Percentiles rank a stretch among this genome's conserved stretches.
Evolutionary conservation across 2,888 invertebrate species (phyloP).

Genomic region (Andrena flavipes): DNA sequence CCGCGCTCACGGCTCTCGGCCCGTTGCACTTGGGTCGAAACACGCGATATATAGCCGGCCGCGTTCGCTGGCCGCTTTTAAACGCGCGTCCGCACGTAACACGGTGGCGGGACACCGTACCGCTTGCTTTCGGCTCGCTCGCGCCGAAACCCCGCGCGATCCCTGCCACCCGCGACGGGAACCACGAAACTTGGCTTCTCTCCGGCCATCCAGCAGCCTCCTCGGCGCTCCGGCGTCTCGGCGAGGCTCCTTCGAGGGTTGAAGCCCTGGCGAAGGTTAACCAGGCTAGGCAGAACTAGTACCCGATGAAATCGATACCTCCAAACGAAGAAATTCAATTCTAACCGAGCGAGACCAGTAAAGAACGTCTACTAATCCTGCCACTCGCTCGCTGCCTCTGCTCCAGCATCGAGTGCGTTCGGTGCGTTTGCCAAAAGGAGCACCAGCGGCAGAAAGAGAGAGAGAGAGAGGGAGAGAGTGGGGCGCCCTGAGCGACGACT

Average conservation of each 20-base stretch:
- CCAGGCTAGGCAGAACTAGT: no score
- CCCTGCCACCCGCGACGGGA: no score
- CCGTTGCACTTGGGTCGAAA: conserved; percentile 70
- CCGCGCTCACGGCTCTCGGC: conserved; percentile 49
- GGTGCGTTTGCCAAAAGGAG: conserved; percentile 16
- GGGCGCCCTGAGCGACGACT: conserved; percentile 48
- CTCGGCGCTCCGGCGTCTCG: no score
- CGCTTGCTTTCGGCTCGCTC: conserved; percentile 10
- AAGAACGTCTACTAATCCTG: neutral
- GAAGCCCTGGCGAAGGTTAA: no score
- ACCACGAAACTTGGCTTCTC: neutral
- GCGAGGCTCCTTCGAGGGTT: no score
- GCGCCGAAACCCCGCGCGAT: neutral
- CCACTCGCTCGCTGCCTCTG: neutral
- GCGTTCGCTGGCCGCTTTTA: conserved; percentile 31
- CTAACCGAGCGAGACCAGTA: no score
- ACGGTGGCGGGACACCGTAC: conserved; percentile 38
- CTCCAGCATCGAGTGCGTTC: neutral
- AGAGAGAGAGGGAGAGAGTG: conserved; percentile 28
- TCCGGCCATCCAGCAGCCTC: no score
- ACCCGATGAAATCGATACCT: no score
- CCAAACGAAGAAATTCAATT: no score
- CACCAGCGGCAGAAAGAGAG: neutral
- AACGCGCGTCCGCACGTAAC: conserved; percentile 56
- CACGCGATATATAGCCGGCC: conserved; percentile 67